These are phyloP conservation scores for Dasypus novemcinctus DNA, from an alignment of 2,113 vertebrate species.

Conservation along the genomic window DNA sequence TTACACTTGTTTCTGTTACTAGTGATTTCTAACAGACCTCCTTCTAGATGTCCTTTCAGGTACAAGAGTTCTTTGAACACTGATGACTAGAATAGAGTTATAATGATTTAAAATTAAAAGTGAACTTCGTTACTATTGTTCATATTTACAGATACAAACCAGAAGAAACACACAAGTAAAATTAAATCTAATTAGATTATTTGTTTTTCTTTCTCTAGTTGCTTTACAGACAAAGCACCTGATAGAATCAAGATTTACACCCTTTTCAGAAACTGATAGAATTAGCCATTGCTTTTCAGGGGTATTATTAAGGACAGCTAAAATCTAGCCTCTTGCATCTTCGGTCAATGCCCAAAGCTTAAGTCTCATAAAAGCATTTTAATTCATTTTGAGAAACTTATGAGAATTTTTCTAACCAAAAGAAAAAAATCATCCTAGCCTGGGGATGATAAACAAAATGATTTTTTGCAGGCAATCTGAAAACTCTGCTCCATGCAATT, in stretches of 20 bases:
- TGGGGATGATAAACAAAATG: too few species aligned
- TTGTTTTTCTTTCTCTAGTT: slow-evolving; percentile 19
- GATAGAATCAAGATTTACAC: slow-evolving; percentile 44
- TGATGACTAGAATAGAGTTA: neutral
- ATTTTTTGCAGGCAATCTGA: slow-evolving; percentile 31
- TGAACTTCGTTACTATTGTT: neutral
- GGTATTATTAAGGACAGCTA: slow-evolving; percentile 49
- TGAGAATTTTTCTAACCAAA: slow-evolving; percentile 17
- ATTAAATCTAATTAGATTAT: neutral
- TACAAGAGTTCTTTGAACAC: neutral
- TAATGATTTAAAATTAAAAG: neutral
- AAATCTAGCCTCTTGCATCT: slow-evolving; percentile 55
- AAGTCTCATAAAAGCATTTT: slow-evolving; percentile 67
- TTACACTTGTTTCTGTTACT: neutral
- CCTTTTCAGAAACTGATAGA: slow-evolving; percentile 52
- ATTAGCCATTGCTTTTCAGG: slow-evolving; percentile 64
- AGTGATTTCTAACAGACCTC: neutral
- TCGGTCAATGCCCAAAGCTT: slow-evolving; percentile 51
- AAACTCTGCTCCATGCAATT: slow-evolving; percentile 61
- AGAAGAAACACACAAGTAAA: neutral
- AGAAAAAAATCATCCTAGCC: neutral
- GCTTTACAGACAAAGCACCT: slow-evolving; percentile 40
- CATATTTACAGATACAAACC: neutral
- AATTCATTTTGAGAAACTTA: slow-evolving; percentile 63
- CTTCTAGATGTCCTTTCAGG: neutral